Percentiles rank a stretch among this genome's conserved stretches.
phyloP scores from a whole-genome alignment of 1,140 invertebrate genomes.

The Saxidomus purpurata region DNA sequence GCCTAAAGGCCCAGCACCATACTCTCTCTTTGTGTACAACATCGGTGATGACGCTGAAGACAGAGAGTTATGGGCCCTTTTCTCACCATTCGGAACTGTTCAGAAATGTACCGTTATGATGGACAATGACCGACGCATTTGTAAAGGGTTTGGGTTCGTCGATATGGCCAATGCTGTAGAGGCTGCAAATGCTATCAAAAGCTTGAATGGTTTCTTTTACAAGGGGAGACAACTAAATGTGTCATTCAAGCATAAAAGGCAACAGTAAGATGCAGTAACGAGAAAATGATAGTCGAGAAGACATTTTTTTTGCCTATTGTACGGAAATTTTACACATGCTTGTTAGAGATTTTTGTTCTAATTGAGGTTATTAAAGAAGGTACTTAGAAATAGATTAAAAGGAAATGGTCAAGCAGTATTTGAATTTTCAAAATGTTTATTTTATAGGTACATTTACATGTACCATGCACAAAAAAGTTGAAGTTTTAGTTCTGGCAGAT shows the following conservation, averaged over 20 bases:
- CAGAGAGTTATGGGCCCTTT: conserved; percentile 80
- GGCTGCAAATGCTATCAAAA: conserved; percentile 82
- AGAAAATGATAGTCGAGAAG: too few relatives aligned
- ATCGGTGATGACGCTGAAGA: conserved; percentile 84
- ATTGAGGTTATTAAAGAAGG: too few relatives aligned
- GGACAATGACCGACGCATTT: conserved; percentile 75
- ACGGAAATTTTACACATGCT: too few relatives aligned
- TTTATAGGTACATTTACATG: too few relatives aligned
- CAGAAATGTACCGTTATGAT: conserved; percentile 83
- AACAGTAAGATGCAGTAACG: neutral
- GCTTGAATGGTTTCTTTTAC: conserved; percentile 81
- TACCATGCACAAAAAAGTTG: too few relatives aligned
- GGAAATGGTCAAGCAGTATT: too few relatives aligned
- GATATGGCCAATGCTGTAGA: conserved; percentile 85
- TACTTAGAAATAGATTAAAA: too few relatives aligned
- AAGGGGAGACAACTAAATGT: conserved; percentile 67
- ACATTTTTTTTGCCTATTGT: too few relatives aligned
- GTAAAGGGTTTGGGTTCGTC: conserved; percentile 85
- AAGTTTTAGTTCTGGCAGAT: too few relatives aligned
- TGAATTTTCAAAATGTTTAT: too few relatives aligned
- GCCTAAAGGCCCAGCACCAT: conserved; percentile 29
- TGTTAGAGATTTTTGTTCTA: too few relatives aligned
- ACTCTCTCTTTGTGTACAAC: conserved; percentile 84
- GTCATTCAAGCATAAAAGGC: conserved; percentile 50
- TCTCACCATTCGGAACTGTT: conserved; percentile 83